phyloP scores from a whole-genome alignment of 1,140 invertebrate species.

The Popillia japonica region DNA sequence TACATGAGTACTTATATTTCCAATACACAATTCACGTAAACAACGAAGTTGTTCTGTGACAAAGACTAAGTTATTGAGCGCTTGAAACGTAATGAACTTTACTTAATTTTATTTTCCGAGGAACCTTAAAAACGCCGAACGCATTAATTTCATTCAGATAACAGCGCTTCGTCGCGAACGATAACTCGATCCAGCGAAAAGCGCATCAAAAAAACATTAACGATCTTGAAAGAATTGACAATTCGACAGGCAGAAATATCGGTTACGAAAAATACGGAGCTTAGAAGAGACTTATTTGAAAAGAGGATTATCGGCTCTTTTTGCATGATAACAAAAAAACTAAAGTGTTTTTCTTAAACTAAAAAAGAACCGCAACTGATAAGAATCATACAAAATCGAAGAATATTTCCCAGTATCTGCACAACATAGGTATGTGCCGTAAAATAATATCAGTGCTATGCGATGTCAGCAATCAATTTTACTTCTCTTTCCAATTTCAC shows the following conservation, averaged over 20 bases:
- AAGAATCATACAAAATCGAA: too few species aligned
- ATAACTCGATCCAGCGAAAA: conserved; percentile 8
- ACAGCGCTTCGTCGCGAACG: not conserved
- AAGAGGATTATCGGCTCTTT: conserved; percentile 22
- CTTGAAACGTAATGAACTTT: conserved; percentile 1
- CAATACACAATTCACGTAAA: not conserved
- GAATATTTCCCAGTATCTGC: too few species aligned
- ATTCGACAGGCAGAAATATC: conserved; percentile 24
- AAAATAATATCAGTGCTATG: too few species aligned
- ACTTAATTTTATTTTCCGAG: not conserved
- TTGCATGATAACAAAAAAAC: conserved; percentile 8
- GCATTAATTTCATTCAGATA: conserved; percentile 11
- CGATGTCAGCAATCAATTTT: too few species aligned
- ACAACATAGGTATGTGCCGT: too few species aligned
- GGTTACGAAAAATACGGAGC: not conserved
- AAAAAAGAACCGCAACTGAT: too few species aligned
- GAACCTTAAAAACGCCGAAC: not conserved
- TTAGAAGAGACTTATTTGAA: not conserved
- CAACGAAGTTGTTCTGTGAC: too few species aligned
- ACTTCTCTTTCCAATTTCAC: too few species aligned
- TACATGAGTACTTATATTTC: too few species aligned
- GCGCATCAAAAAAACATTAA: conserved; percentile 30
- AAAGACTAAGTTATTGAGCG: not conserved
- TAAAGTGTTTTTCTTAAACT: conserved; percentile 26
- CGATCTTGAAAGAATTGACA: conserved; percentile 27